A percentile compares a stretch with the other conserved stretches of the same genome.
These are phyloP conservation scores for Chionoecetes opilio DNA, from an alignment of 1,140 invertebrate genomes.

Conservation along the genomic window DNA sequence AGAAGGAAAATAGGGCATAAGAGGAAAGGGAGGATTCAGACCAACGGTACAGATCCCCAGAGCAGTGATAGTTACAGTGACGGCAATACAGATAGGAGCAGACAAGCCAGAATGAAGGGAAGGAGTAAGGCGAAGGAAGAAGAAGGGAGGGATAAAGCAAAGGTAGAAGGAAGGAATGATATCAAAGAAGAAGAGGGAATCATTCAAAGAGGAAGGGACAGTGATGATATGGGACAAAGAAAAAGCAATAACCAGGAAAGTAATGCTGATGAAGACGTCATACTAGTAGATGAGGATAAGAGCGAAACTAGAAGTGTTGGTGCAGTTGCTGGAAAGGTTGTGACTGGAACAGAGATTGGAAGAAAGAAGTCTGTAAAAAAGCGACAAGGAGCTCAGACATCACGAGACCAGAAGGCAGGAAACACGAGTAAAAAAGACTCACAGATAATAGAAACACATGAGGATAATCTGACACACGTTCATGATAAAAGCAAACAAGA, in stretches of 20 bases:
- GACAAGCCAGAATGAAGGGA: not conserved
- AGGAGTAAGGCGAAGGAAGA: not conserved
- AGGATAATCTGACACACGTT: not conserved
- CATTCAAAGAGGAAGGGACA: not conserved
- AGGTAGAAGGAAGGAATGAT: not conserved
- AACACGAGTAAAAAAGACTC: not conserved
- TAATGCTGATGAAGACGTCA: not conserved
- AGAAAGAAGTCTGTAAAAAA: not conserved
- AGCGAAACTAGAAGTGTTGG: not conserved
- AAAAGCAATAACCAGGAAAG: not conserved
- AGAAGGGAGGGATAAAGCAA: not conserved
- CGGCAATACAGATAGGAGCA: not conserved
- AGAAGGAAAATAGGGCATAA: not conserved
- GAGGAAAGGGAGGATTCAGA: not conserved
- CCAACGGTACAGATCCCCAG: not conserved
- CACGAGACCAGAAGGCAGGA: not conserved
- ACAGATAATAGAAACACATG: not conserved
- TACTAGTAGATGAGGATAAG: too few species aligned
- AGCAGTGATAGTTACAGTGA: constrained; percentile 41
- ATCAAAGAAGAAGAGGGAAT: not conserved
- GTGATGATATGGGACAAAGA: not conserved
- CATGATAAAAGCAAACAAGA: not conserved
- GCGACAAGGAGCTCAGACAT: not conserved
- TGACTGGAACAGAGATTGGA: not conserved
- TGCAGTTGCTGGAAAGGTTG: not conserved